These are phyloP conservation scores for Harpagus bidentatus DNA, from an alignment of 2,113 vertebrate species.

Conservation along the genomic window DNA sequence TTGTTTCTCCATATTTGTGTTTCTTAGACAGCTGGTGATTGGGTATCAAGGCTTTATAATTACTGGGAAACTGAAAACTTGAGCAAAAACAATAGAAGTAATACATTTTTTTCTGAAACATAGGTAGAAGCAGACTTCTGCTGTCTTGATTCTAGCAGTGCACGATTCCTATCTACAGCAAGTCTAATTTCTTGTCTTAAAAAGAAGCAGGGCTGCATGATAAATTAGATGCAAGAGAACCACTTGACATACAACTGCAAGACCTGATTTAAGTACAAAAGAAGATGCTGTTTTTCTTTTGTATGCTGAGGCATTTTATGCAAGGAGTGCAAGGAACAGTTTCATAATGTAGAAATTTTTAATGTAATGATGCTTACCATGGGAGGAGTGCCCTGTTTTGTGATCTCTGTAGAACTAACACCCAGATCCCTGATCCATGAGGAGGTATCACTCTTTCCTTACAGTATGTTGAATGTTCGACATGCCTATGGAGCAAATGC, in stretches of 20 bases:
- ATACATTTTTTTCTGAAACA: not conserved
- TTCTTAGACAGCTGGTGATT: not conserved
- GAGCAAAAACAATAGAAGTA: not conserved
- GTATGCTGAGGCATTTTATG: not conserved
- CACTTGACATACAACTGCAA: not conserved
- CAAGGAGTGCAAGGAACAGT: not conserved
- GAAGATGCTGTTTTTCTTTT: not conserved
- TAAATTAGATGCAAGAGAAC: not conserved
- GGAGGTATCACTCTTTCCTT: not conserved
- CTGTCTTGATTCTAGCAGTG: not conserved
- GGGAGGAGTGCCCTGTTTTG: not conserved
- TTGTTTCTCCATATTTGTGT: not conserved
- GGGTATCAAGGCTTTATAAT: not conserved
- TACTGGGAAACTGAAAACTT: not conserved
- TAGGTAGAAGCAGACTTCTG: not conserved
- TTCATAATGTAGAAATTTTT: slow-evolving; percentile 4
- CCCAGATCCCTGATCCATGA: not conserved
- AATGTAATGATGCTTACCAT: not conserved
- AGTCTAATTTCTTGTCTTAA: not conserved
- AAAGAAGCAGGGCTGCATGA: not conserved
- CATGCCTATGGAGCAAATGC: not conserved
- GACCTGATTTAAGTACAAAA: not conserved
- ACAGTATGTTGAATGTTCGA: not conserved
- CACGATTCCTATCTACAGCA: rapidly evolving
- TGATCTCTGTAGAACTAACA: not conserved